Percentiles rank a stretch among this genome's conserved stretches.
phyloP scores from a whole-genome alignment of 2,113 vertebrate genomes.

The Archilochus colubris region DNA sequence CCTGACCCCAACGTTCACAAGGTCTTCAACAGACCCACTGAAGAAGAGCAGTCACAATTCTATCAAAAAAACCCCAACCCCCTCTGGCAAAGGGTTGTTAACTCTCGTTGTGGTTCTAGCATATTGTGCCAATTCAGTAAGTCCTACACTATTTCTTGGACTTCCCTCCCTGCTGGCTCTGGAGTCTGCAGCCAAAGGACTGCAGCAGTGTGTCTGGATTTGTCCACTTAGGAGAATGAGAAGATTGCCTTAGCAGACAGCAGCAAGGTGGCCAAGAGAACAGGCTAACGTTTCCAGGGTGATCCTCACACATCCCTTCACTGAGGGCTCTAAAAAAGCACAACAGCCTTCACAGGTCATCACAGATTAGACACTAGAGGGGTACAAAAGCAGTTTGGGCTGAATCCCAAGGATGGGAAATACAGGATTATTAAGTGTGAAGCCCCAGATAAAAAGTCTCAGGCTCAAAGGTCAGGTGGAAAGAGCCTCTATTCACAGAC shows the following conservation, averaged over 20 bases:
- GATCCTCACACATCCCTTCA: background rate
- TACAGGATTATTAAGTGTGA: fast-evolving
- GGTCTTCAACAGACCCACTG: background rate
- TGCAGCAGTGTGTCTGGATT: background rate
- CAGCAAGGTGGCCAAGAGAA: background rate
- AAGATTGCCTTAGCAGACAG: background rate
- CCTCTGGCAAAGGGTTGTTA: too few relatives aligned
- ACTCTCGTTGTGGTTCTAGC: background rate
- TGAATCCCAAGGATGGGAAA: background rate
- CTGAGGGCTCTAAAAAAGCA: background rate
- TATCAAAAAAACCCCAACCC: background rate
- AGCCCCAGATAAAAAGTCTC: background rate
- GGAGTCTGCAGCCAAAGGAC: background rate
- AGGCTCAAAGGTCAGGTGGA: background rate
- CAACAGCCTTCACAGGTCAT: too few relatives aligned
- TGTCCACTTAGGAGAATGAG: background rate
- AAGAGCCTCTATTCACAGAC: background rate
- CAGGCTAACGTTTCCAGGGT: background rate
- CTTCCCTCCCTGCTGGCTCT: background rate
- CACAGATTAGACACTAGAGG: background rate
- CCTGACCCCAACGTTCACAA: too few relatives aligned
- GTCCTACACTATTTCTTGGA: background rate
- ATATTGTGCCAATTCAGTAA: background rate
- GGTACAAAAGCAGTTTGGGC: background rate
- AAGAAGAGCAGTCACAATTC: background rate